Evolutionary conservation across 2,113 vertebrate species (phyloP), one percentile per base, ranked within the genome.

Genomic region (Cyprinodon variegatus): DNA sequence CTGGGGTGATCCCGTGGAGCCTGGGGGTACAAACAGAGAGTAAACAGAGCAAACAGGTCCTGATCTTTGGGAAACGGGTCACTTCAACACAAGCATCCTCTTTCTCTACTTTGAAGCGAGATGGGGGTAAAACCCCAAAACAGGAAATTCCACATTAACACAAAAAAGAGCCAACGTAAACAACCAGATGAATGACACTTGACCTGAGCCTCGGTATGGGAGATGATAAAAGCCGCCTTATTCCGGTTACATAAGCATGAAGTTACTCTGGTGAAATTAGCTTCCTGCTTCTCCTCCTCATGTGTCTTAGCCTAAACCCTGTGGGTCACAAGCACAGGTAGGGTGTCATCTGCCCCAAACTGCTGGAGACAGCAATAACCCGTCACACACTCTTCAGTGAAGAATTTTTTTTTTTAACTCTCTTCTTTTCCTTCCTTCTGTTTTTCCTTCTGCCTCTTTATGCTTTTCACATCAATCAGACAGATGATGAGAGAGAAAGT

Each of bases 111-210:
- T 83, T 14, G n/a, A 67, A 17, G 76, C 70, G 77, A 43, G 63
- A 87, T 89, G 79, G 82, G 83, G 82, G 82, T 77, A 10, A 76
- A 90, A 78, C 73, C 70, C 77, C 74, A 87, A 91, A 91, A 91
- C 90, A 93, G 89, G 90, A 94, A 91, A 94, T 94, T 93, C 92
- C 93, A 90, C 88, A 90, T 93, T 92, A 93, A 92, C 88, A 87
- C 86, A 91, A 87, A 93, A 91, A 91, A 87, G 88, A 77, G 82
- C 84, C 83, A 89, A 88, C 17, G 84, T 91, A 92, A 93, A 93
- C 91, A 92, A 91, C 90, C 87, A 83, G 78, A 89, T 61, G 82
- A 82, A 48, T 90, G 90, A 92, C 92, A 89, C 86, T 89, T 92
- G 92, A 93, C 89, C 90, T 50, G 13, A 68, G 75, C 79, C 79